phyloP scores from a whole-genome alignment of 2,113 vertebrate species.

The Percopsis transmontana region DNA sequence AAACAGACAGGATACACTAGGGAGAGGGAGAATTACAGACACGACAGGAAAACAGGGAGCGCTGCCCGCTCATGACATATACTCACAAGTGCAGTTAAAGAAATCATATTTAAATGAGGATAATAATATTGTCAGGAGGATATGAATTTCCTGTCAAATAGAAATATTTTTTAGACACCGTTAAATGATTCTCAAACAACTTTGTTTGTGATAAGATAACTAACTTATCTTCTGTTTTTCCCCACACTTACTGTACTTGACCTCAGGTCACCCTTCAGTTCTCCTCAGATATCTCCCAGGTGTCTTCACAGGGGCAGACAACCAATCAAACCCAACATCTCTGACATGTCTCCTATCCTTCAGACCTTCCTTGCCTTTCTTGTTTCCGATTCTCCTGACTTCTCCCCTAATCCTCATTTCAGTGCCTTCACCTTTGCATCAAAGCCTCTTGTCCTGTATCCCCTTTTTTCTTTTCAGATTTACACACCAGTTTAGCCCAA shows the following conservation, averaged over 20 bases:
- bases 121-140: too few relatives aligned
- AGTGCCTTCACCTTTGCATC: slow-evolving; percentile 6
- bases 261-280: background rate
- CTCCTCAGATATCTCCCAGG: background rate
- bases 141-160: background rate
- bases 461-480: background rate
- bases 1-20: too few relatives aligned
- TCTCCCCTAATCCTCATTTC: background rate
- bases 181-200: background rate
- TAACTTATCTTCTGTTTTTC: background rate
- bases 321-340: slow-evolving; percentile 2
- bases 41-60: too few relatives aligned
- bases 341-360: slow-evolving; percentile 8
- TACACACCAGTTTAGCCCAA: too few relatives aligned
- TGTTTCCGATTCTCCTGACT: background rate
- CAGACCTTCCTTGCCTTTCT: background rate
- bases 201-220: background rate
- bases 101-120: too few relatives aligned
- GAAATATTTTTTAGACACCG: background rate
- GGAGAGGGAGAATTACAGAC: too few relatives aligned
- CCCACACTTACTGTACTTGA: background rate
- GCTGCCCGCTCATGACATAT: too few relatives aligned
- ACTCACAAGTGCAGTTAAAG: too few relatives aligned
- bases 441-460: background rate
- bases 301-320: background rate